Evolutionary conservation across 2,113 vertebrate species (phyloP), one percentile per base, ranked within the genome.

Genomic region (Lota lota): DNA sequence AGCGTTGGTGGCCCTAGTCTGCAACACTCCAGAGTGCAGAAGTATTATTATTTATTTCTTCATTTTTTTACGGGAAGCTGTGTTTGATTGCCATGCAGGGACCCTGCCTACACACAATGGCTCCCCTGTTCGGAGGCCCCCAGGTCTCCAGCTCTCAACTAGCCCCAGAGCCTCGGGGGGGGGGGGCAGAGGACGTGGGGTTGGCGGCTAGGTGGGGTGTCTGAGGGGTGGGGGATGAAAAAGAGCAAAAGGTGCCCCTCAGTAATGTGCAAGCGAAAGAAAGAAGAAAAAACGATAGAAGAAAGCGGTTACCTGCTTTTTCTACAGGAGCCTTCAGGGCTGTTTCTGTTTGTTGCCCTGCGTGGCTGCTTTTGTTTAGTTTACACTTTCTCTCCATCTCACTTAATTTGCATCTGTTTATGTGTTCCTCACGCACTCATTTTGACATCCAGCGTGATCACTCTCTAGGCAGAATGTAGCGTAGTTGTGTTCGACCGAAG

Each of bases 21-120:
- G 63, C 87, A 85, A 77, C 19, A 72, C 60, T 82, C 87, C 61
- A 53, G 50, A 12, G 53, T 3, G 87, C 83, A 85, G 85, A 88
- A 91, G 90, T 47, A 47, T 11, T 47, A 47, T 47, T 11, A 47
- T 47, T 47, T 47, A 11, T 47, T 47, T 47, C 40, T 47, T 47
- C 91, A 91, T 92, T 92, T 91, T 91, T 87, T 83, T 92, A 87
- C 33, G 82, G 83, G 86, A 80, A 88, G 86, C 87, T 91, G 89
- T 75, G 47, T 93, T 92, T 93, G 92, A 93, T 92, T 93, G 89
- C 90, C 64, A 87, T 74, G 88, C 85, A 83, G 90, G 88, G 92
- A 91, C 88, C 83, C 69, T 65, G 75, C 79, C 82, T 85, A 3
- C 78, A 85, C 77, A 93, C 92, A 93, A 93, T 92, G 89, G 85